Evolutionary conservation across 2,113 vertebrate species (phyloP), one percentile per base, ranked within the genome.

Genomic region (Anguilla rostrata): DNA sequence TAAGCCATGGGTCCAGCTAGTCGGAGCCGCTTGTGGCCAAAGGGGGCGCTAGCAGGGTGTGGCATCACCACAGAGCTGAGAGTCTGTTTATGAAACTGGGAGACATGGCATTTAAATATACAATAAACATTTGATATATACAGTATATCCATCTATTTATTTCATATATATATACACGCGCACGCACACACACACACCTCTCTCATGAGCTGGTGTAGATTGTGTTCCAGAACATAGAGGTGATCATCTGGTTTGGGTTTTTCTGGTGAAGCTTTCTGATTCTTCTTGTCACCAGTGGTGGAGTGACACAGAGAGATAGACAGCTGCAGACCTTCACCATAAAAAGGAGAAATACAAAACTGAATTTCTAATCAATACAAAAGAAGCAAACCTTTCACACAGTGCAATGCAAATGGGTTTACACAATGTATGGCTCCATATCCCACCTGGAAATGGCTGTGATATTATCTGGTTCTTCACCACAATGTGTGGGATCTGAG

Each of bases 401-500:
- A 15, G 11, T 60, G 1, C 34, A 6, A 81, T 14, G 43, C 14
- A 41, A 39, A 86, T 60, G 26, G 79, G n/a, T 63, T 5, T 39
- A 46, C 15, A 41, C 34, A 41, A 81, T 60, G 22, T 11, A n/a
- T 46, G 83, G 43, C 66, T 86, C 7, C 20, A 0, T 14, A 53
- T 78, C 92, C 90, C 91, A 99, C 98, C 97, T 95, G 98, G 98
- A 81, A 99, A 99, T 0, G 98, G 98, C 90, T 99, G 98, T 0
- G 98, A 99, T 87, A 99, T 98, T 18, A 99, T 99, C 93, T 99
- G 98, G 92, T 99, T 99, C 94, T 99, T 99, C 90, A 99, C 98
- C 26, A 99, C 98, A 81, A 99, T 99, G 94, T 99, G 98, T 89
- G 98, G 98, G 86, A 99, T 98, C 93, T 98, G 98, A 29, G 98